Percentiles rank a stretch among this genome's conserved stretches.
Evolutionary conservation across 1,140 invertebrate species (phyloP).

Genomic region (Euwallacea similis): DNA sequence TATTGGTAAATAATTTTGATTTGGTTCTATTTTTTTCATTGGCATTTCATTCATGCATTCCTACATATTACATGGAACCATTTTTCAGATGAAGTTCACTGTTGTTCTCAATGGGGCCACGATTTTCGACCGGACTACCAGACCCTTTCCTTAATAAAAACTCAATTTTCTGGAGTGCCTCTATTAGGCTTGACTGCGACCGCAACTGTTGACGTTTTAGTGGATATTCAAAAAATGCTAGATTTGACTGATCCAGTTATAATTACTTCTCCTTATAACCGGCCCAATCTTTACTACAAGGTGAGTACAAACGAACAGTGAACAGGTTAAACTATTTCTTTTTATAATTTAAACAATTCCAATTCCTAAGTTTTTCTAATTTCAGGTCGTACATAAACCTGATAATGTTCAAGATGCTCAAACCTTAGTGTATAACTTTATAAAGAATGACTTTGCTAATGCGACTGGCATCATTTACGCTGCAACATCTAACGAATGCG

Average conservation of each 20-base stretch:
- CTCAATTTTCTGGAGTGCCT: conserved; percentile 66
- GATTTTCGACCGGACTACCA: conserved; percentile 95
- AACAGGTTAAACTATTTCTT: too few species aligned
- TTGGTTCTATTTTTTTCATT: neutral
- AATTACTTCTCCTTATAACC: conserved; percentile 86
- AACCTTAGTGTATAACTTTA: conserved; percentile 65
- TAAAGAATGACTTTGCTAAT: conserved; percentile 63
- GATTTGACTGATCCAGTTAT: conserved; percentile 79
- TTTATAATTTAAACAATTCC: too few species aligned
- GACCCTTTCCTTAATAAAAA: conserved; percentile 70
- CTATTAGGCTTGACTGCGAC: conserved; percentile 93
- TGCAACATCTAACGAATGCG: conserved; percentile 90
- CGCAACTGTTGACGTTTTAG: conserved; percentile 85
- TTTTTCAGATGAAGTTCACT: conserved; percentile 95
- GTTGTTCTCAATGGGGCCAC: conserved; percentile 97
- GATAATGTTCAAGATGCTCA: conserved; percentile 62
- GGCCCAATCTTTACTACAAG: conserved; percentile 89
- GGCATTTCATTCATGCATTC: too few species aligned
- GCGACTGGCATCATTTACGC: conserved; percentile 95
- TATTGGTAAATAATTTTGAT: conserved; percentile 55
- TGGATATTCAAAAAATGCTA: conserved; percentile 89
- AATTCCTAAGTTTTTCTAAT: too few species aligned
- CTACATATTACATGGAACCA: conserved; percentile 35
- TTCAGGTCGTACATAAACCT: conserved; percentile 49
- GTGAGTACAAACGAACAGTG: conserved; percentile 3